Base-by-base conservation (phyloP, 2,888 invertebrate genomes). In the Volucella bombylans region DNA sequence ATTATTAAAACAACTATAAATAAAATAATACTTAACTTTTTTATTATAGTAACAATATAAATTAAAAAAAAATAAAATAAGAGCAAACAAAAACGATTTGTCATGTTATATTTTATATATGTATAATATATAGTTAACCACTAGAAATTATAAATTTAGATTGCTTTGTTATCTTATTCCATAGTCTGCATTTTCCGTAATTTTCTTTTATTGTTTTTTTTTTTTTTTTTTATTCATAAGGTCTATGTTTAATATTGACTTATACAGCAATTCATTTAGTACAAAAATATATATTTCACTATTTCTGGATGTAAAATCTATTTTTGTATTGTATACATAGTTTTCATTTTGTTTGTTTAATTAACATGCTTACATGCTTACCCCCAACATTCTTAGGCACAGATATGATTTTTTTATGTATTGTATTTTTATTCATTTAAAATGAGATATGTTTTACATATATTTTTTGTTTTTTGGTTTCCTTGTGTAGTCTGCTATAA, bases 1-100 rank as follows among this genome's bases (percentile, higher is more conserved):
- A 76, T 85, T 76, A 52, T 81, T 80, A 81, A 85, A 85, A 85
- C 80, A 49, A 76, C 62, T 81, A 85, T 85, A 85, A 85, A 80
- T 85, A 85, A 85, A 81, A 85, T 85, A 85, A 85, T 85, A 85
- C 85, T 85, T 85, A 85, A 85, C 67, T 76, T 72, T 43, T 80
- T 76, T 85, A 80, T 71, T 76, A 76, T 59, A 67, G 54, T 85
- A 85, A 85, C 80, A 80, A 72, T 72, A 85, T 85, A 85, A 85
- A 80, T 85, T 55, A 82, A 73, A 85, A 76, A 83, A 81, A 57
- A 74, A 9, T 72, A 83, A 81, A 57, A 74, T 31, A 31, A 8
- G 54, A 67, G 71, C 72, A 76, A 77, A 85, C 67, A 76, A 85
- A 72, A 85, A 85, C 76, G 62, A 76, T 76, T 81, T 85, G 85